phyloP scores from a whole-genome alignment of 2,113 vertebrate genomes.

The Stigmatopora nigra region DNA sequence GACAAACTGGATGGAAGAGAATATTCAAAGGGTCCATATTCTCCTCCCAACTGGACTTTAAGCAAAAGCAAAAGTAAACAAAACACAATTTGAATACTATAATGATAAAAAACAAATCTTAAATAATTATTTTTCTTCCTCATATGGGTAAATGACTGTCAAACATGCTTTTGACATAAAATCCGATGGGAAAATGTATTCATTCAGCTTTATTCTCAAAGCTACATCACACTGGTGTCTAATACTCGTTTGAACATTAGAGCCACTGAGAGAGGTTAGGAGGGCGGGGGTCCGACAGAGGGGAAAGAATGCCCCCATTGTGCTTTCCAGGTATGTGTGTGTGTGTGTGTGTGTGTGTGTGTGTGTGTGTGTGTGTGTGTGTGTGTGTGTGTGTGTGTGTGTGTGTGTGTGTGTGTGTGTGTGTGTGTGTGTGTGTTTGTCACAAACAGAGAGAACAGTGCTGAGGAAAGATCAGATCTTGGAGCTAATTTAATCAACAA shows the following conservation, averaged over 20 bases:
- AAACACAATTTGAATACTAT: too few species aligned
- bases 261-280: constrained; percentile 35
- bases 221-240: not conserved
- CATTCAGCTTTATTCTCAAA: not conserved
- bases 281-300: constrained; percentile 16
- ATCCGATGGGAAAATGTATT: not conserved
- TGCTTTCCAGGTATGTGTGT: constrained; percentile 62
- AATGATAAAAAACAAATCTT: too few species aligned
- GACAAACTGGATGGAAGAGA: not conserved
- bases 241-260: constrained; percentile 23
- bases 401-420: constrained; percentile 67
- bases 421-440: constrained; percentile 63
- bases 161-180: not conserved
- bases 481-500: constrained; percentile 67
- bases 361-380: constrained; percentile 61
- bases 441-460: constrained; percentile 43
- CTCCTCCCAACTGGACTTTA: not conserved
- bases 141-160: too few species aligned
- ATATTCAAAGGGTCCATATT: not conserved
- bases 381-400: constrained; percentile 64
- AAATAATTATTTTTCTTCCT: too few species aligned
- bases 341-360: constrained; percentile 60
- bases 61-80: too few species aligned
- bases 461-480: constrained; percentile 55
- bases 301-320: constrained; percentile 66